Percentiles rank a stretch among this genome's conserved stretches.
These are phyloP conservation scores for Lepidurus couesii DNA, from an alignment of 1,140 invertebrate genomes.

Conservation along the genomic window DNA sequence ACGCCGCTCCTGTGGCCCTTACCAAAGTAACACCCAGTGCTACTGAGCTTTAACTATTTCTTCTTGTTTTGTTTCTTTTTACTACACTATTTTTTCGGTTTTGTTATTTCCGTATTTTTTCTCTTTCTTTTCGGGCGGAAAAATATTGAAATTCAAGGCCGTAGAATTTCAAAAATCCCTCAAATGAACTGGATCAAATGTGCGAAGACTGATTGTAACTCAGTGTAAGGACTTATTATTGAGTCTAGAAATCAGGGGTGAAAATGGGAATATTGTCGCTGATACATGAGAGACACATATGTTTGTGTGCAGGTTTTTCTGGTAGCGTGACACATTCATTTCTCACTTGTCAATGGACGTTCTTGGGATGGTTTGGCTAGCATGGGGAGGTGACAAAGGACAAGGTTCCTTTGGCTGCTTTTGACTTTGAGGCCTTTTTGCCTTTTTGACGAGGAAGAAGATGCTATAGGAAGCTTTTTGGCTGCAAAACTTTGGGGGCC, in stretches of 20 bases:
- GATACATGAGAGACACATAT: constrained; percentile 15
- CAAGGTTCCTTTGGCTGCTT: constrained; percentile 9
- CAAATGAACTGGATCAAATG: no score
- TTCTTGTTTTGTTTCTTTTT: neutral
- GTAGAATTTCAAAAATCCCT: neutral
- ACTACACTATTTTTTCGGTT: neutral
- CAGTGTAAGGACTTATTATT: no score
- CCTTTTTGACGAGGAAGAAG: constrained; percentile 7
- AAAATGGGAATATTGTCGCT: neutral
- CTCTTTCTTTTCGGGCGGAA: neutral
- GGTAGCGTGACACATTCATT: constrained; percentile 21
- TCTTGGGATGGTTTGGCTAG: neutral
- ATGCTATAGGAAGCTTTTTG: neutral
- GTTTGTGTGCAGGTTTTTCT: neutral
- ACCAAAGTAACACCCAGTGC: constrained; percentile 5
- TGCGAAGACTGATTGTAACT: no score
- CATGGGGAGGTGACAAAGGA: constrained; percentile 17
- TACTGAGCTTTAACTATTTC: neutral
- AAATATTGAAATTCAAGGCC: neutral
- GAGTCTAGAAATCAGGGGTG: neutral
- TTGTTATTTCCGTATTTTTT: neutral
- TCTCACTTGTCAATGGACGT: constrained; percentile 21
- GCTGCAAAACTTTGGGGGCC: neutral
- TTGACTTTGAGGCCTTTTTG: constrained; percentile 6
- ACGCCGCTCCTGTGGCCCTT: constrained; percentile 12